Conservation (phyloP, 2,113 vertebrate genomes). For the Gopherus flavomarginatus region DNA sequence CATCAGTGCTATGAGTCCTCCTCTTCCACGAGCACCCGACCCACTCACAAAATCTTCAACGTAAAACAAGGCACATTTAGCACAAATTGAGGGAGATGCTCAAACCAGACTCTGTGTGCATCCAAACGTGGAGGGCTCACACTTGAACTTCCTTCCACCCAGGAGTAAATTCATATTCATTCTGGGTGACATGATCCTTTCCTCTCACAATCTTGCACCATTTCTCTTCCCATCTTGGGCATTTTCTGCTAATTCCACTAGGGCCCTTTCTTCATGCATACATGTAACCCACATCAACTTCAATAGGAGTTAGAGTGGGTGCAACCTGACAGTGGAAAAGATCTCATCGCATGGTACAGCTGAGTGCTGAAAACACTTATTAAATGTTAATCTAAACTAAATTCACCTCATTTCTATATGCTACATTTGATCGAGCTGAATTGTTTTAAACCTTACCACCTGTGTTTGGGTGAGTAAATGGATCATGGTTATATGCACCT, state of each 20-base stretch:
- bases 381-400: not conserved
- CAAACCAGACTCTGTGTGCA: not conserved
- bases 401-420: not conserved
- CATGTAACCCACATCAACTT: not conserved
- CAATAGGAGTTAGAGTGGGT: accelerated
- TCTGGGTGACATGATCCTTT: not conserved
- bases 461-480: not conserved
- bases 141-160: not conserved
- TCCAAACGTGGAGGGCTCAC: not conserved
- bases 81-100: not conserved
- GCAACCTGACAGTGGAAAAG: not conserved
- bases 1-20: accelerated
- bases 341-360: not conserved
- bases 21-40: not conserved
- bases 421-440: not conserved
- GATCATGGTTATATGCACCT: not conserved
- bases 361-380: not conserved
- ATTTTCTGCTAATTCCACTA: not conserved
- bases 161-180: not conserved
- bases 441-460: not conserved
- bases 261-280: not conserved
- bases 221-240: not conserved
- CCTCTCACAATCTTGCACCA: not conserved
- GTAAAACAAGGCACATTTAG: not conserved
- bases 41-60: not conserved